Evolutionary conservation across 2,797 vertebrate genomes (phyloP).

Genomic region (Peromyscus eremicus): DNA sequence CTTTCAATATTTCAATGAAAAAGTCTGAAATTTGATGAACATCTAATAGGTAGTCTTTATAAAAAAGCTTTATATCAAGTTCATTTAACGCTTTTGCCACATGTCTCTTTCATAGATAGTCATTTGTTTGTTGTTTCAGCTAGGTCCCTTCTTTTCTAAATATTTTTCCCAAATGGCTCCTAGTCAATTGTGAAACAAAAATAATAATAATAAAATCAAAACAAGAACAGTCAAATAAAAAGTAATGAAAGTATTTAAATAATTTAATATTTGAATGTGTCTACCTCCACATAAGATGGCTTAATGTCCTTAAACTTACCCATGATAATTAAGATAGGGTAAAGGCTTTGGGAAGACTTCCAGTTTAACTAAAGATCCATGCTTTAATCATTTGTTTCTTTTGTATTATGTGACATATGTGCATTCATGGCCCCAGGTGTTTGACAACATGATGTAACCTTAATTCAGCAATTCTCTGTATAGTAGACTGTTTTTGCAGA

Average conservation of each 20-base stretch:
- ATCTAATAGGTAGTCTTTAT: not conserved
- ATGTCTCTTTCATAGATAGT: not conserved
- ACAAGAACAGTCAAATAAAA: not conserved
- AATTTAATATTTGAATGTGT: not conserved
- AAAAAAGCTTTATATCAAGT: not conserved
- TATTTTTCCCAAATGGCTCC: not conserved
- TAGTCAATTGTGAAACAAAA: not conserved
- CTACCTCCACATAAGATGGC: not conserved
- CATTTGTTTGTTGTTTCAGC: not conserved
- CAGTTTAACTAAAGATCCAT: not conserved
- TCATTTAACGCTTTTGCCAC: not conserved
- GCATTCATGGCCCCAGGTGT: not conserved
- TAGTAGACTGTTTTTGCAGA: not conserved
- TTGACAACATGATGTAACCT: not conserved
- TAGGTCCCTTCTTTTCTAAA: not conserved
- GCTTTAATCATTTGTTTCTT: slow-evolving; percentile 26
- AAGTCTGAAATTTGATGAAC: slow-evolving; percentile 10
- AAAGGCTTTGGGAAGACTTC: not conserved
- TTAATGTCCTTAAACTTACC: not conserved
- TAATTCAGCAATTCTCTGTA: not conserved
- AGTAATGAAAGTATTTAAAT: not conserved
- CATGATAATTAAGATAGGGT: not conserved
- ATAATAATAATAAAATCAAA: not conserved
- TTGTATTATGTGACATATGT: not conserved
- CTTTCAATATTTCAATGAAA: not conserved